Percentiles rank a stretch among this genome's conserved stretches.
Conservation (phyloP, 2,888 invertebrate genomes). For the Mystacides longicornis region DNA sequence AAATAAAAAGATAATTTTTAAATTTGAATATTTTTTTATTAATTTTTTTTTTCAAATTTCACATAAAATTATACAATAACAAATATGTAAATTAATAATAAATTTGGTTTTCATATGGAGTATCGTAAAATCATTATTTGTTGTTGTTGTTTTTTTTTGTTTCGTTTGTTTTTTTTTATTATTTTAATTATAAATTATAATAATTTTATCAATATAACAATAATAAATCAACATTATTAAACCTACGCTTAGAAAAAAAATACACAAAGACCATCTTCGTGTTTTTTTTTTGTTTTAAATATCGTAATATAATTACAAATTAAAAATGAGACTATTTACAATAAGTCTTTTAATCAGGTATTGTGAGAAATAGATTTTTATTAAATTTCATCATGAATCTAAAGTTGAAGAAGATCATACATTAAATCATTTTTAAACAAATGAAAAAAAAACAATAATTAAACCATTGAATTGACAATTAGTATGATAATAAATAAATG, state of each 20-base stretch:
- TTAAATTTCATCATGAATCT: not conserved
- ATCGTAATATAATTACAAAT: no score
- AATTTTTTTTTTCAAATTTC: not conserved
- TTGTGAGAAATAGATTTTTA: not conserved
- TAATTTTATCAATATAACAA: conserved; percentile 1
- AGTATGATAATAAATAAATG: no score
- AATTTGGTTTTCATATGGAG: conserved; percentile 1
- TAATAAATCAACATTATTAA: conserved; percentile 2
- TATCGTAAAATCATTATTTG: not conserved
- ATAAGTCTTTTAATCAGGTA: conserved; percentile 1
- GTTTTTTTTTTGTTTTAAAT: no score
- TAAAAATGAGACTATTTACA: not conserved
- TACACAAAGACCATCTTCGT: not conserved
- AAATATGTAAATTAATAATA: not conserved
- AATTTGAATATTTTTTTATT: not conserved
- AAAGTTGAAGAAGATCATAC: no score
- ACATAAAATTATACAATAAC: conserved; percentile 2
- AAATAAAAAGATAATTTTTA: not conserved
- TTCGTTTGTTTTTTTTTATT: no score
- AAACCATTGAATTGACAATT: no score
- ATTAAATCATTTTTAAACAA: no score
- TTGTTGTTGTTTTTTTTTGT: no score
- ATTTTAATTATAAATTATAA: conserved; percentile 1
- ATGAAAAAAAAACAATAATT: no score
- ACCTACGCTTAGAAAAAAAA: not conserved